A percentile compares a stretch with the other conserved stretches of the same genome.
phyloP scores from a whole-genome alignment of 2,797 vertebrate species.

The Tapirus indicus region DNA sequence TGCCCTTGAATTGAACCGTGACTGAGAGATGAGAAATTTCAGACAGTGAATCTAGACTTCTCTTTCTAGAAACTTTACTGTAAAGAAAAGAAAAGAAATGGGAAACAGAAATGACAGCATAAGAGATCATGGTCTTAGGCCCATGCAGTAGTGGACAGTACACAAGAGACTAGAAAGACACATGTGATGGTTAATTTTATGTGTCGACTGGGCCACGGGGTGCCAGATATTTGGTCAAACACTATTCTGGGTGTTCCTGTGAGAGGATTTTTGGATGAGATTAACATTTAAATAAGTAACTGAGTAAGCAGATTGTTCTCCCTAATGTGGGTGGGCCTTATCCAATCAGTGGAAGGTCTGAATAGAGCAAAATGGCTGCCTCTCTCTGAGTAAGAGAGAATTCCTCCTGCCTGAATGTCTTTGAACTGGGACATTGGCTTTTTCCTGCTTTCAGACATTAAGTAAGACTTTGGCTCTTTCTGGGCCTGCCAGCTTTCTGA shows the following conservation, averaged over 20 bases:
- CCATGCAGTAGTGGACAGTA: neutral
- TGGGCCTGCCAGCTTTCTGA: neutral
- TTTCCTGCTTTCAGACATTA: neutral
- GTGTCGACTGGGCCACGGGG: neutral
- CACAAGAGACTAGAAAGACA: neutral
- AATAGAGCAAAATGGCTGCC: neutral
- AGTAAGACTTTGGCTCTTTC: neutral
- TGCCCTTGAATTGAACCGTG: neutral
- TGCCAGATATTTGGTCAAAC: neutral
- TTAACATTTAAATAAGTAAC: neutral
- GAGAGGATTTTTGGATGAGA: neutral
- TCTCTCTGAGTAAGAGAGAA: neutral
- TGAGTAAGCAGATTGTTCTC: neutral
- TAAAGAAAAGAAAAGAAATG: neutral
- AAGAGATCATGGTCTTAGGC: neutral
- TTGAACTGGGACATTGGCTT: neutral
- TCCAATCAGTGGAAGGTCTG: neutral
- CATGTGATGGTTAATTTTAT: neutral
- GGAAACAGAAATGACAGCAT: neutral
- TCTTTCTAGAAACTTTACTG: neutral
- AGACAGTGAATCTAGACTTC: neutral
- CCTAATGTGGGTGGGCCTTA: neutral
- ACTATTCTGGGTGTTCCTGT: neutral
- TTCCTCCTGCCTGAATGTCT: neutral
- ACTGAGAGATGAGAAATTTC: neutral